Base-by-base conservation (phyloP, 2,797 vertebrate genomes). In the Hypotaenidia philippensis region DNA sequence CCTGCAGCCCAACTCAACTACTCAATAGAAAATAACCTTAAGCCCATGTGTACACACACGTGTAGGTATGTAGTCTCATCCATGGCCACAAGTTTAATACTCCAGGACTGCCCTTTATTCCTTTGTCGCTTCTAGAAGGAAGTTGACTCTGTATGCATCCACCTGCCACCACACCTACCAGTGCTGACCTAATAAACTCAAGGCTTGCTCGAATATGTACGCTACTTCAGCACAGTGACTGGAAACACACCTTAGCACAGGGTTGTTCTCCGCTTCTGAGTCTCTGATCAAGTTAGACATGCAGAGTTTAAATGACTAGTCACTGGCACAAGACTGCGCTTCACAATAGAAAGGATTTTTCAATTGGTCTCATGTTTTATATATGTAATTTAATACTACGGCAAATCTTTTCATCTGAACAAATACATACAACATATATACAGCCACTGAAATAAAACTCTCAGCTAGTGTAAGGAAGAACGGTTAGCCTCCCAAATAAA, bases 321-420 rank as follows among this genome's bases (percentile, higher is more conserved):
- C 65, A 63, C 63, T 52, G 50, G 59, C 59, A 92, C 64, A 86
- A 89, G 63, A 44, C 63, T 78, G 32, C 26, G n/a, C 56, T 86
- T 93, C 72, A 88, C 53, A 68, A 75, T 3, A 56, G 38, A 52
- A 92, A 70, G 71, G 41, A 71, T 69, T 92, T 93, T 87, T 27
- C 66, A 83, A 4, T 27, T 83, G 82, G 44, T 41, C 44, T 93
- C 85, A 70, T 79, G 32, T 81, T 96, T 90, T 63, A 60, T 66
- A 63, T 61, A 47, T 40, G 41, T 34, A 60, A 91, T 49, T 80
- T 80, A 84, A 60, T 82, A 80, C 29, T 34, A 36, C 0, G 5
- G 59, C 34, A 22, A 49, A 66, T 66, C 59, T 88, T 86, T 74
- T 80, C 56, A 83, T 59, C 80, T 66, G 52, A 88, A 81, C 59